Evolutionary conservation across 2,113 vertebrate species (phyloP), one percentile per base, ranked within the genome.

Genomic region (Peromyscus maniculatus): DNA sequence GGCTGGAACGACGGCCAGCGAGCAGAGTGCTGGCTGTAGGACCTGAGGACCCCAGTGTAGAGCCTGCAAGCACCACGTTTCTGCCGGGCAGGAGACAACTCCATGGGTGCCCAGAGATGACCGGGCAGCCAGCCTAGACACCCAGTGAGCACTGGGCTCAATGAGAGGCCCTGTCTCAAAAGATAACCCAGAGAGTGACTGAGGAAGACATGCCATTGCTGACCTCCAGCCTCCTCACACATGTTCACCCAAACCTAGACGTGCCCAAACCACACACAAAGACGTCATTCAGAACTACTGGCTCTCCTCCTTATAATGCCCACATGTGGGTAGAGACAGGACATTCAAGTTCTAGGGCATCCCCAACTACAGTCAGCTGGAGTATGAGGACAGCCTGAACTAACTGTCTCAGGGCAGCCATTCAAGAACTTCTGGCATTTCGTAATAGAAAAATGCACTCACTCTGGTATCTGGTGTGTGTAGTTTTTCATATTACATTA

Each of bases 401-500:
- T 8, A 87, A 83, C 55, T 39, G 31, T 28, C 39, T 17, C 67
- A 39, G 36, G 36, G 33, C 13, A 46, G 13, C 39, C 83, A 66
- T 15, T 26, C 4, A 64, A 87, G 33, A 77, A 87, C 55, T 84
- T 87, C 59, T 36, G 55, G 39, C 31, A 94, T 87, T 96, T 96
- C 78, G 91, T 93, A 91, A 88, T 13, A 97, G 64, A 91, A 94
- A 94, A 74, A 84, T 79, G 21, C 31, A 91, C 1, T 33, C 0
- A 94, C 22, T 69, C 82, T 74, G 31, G 9, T 80, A 79, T 26
- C 79, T 96, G 88, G 12, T 26, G 89, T 49, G 17, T 43, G 3
- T 69, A n/a, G 31, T 88, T 93, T 93, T 78, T 75, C 75, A 59
- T 84, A 39, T 0, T 83, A 62, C 69, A 86, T 64, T 80, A 26